Base-by-base conservation (phyloP, 2,888 invertebrate species). In the Meganola albula region DNA sequence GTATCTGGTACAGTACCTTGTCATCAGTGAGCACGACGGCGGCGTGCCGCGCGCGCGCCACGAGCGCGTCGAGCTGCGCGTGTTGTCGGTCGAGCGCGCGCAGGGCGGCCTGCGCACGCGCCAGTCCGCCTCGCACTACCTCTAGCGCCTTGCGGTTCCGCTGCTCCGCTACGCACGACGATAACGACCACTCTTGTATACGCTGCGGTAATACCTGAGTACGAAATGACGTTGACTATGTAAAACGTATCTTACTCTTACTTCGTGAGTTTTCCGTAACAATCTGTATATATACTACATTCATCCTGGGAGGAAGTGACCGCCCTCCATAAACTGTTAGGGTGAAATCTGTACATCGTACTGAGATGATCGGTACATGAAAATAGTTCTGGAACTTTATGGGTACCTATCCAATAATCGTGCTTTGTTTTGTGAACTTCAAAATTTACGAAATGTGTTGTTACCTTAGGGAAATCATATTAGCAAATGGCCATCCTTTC, bases 121-220 rank as follows among this genome's bases (percentile, higher is more conserved):
- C 84, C 57, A 96, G 92, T 41, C 94, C 94, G 11, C 91, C 89
- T 12, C 97, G 89, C 16, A 98, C 92, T 35, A 88, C 88, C 50
- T 92, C 92, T 12, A 93, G 61, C 12, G 89, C 80, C 44, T 89
- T 88, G 46, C 90, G 88, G 65, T 90, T 97, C 55, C 91, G 91
- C 55, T 94, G 93, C 64, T 98, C 98, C 0, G 97, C 96, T 10
- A 91, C 88, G 61, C 96, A 96, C 0, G 93, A 90, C 2, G 93
- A 92, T 10, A 95, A 83, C 10, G 95, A 92, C 97, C 98, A 98
- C 68, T 98, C 97, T 65, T 97, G 96, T 35, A 98, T 92, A 6
- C 98, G 90, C 54, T 93, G 92, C 0, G 97, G 96, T 8, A 96
- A 68, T n/a, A 96, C 91, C 88, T 92, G 72, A 0, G 23, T 4